phyloP scores from a whole-genome alignment of 2,797 vertebrate genomes.

The Gephyroberyx darwinii region DNA sequence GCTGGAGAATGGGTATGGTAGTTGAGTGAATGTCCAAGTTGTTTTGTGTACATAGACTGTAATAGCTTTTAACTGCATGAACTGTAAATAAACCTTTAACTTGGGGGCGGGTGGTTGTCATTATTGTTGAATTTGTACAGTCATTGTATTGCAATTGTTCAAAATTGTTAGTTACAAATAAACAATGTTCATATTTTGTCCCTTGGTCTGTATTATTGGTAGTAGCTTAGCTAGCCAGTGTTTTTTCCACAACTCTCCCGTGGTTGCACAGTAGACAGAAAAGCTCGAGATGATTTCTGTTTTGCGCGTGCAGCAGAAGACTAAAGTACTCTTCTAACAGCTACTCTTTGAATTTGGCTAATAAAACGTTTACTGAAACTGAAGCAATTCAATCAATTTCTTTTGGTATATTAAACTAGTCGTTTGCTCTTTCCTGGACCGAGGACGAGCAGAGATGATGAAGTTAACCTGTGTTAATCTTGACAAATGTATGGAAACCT shows the following conservation, averaged over 20 bases:
- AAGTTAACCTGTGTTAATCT: conserved; percentile 79
- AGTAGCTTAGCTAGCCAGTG: not conserved
- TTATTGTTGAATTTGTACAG: conserved; percentile 32
- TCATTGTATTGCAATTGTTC: conserved; percentile 17
- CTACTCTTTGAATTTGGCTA: too few relatives aligned
- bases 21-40: not conserved
- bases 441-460: conserved; percentile 51
- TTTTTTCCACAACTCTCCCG: not conserved
- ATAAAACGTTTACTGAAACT: too few relatives aligned
- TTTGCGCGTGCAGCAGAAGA: too few relatives aligned
- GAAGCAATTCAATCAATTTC: too few relatives aligned
- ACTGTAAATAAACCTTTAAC: not conserved
- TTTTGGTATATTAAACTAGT: too few relatives aligned
- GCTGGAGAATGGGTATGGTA: not conserved
- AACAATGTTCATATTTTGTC: conserved; percentile 23
- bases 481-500: conserved; percentile 84
- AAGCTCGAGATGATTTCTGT: too few relatives aligned
- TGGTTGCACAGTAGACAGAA: too few relatives aligned
- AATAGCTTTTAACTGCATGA: not conserved
- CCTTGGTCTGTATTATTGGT: not conserved
- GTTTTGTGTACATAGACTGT: conserved; percentile 4
- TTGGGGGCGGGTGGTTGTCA: not conserved
- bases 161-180: conserved; percentile 42
- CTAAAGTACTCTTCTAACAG: too few relatives aligned
- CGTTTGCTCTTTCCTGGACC: not conserved